Evolutionary conservation across 2,888 invertebrate species (phyloP), one percentile per base, ranked within the genome.

Genomic region (Lepidochrysops patricia): DNA sequence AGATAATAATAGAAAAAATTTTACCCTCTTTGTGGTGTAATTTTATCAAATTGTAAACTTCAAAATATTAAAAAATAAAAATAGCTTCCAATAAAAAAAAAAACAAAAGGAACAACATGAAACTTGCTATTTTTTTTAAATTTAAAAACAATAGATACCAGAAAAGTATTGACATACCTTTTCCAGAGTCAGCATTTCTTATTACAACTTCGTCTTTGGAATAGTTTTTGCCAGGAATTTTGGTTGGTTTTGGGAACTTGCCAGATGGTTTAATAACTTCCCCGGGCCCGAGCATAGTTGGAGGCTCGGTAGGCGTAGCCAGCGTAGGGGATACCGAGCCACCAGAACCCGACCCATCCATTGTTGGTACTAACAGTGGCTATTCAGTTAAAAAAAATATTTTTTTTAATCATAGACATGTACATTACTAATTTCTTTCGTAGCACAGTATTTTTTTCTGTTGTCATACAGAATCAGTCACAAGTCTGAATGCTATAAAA

Each of bases 201-300:
- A 98, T 98, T 64, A 97, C 95, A 66, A 97, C 96, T 87, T 98
- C 98, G 79, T 98, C 97, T 82, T 97, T 97, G 74, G 96, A 96
- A 85, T 97, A 97, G 79, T 96, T 97, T 86, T 97, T 97, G 70
- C 96, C 96, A 57, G 96, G 95, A 71, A 97, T 95, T 82, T 96
- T 94, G 9, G 96, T 96, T 43, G 97, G 96, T 80, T 95, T 95
- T 58, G 93, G 89, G 82, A 96, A 97, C 85, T 97, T 97, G 61
- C 97, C 97, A 37, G 96, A 97, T 62, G 95, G 93, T 82, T 95
- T 96, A 70, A 97, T 92, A 58, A 97, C 91, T 84, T 97, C 97
- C 58, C 96, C 97, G 50, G 96, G 95, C 65, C 90, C 92, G 68
- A 96, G 91, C 70, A 95, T 82, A 25, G 91, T 73, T 66, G 90